A percentile compares a stretch with the other conserved stretches of the same genome.
phyloP scores from a whole-genome alignment of 2,113 vertebrate species.

The Microcebus tavaratra region DNA sequence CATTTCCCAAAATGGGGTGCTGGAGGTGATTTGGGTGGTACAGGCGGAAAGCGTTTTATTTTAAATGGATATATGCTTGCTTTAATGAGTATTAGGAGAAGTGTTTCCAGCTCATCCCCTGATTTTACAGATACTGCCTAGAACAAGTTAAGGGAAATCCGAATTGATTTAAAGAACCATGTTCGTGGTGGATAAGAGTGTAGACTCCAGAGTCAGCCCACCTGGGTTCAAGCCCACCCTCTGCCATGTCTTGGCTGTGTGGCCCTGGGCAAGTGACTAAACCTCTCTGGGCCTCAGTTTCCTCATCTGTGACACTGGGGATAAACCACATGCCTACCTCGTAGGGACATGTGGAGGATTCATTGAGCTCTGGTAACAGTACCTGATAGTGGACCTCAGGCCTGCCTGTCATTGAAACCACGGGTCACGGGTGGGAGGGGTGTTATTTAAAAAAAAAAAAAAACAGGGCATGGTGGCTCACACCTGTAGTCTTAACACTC shows the following conservation, averaged over 20 bases:
- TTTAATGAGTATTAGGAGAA: constrained; percentile 22
- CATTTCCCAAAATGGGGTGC: constrained; percentile 72
- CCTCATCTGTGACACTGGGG: not conserved
- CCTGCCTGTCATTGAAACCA: not conserved
- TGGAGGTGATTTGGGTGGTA: constrained; percentile 65
- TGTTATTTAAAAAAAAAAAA: not conserved
- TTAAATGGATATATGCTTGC: constrained; percentile 40
- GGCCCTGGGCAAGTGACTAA: not conserved
- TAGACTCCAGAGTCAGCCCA: not conserved
- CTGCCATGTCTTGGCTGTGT: not conserved
- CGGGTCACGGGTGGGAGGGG: too few relatives aligned
- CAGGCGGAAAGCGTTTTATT: not conserved
- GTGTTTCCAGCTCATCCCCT: not conserved
- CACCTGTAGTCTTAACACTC: too few relatives aligned
- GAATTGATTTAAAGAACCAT: constrained; percentile 32
- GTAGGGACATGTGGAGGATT: not conserved
- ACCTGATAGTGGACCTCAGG: not conserved
- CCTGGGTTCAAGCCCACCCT: not conserved
- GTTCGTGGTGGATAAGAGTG: not conserved
- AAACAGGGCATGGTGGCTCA: too few relatives aligned
- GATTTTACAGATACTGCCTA: not conserved
- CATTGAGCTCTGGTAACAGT: not conserved
- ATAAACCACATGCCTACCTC: not conserved
- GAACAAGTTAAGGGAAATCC: not conserved
- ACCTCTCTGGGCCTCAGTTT: not conserved